Conservation (phyloP, 2,888 invertebrate genomes). For the Antheraea assamensis region DNA sequence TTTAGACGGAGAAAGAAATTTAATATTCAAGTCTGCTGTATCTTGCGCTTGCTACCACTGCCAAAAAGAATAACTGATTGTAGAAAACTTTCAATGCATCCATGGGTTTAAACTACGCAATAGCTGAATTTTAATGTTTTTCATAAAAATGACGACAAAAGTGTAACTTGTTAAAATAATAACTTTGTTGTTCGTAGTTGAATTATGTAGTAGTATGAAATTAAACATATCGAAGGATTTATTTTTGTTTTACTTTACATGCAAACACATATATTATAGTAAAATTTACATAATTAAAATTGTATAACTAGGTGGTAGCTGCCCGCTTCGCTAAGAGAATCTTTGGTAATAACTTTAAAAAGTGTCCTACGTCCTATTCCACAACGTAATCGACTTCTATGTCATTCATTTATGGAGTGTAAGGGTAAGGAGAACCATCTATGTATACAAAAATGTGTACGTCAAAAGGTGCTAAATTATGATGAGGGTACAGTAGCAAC, state of each 20-base stretch:
- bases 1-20: conserved; percentile 88
- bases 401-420: too few relatives aligned
- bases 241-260: conserved; percentile 9
- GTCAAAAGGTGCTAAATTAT: too few relatives aligned
- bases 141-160: conserved; percentile 23
- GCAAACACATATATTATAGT: neutral
- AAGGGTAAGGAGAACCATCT: too few relatives aligned
- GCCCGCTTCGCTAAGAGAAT: too few relatives aligned
- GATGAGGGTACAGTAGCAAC: too few relatives aligned
- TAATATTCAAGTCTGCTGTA: conserved; percentile 92
- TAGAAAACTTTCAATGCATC: neutral
- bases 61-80: conserved; percentile 84
- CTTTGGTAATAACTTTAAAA: too few relatives aligned
- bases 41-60: conserved; percentile 93
- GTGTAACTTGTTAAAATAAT: conserved; percentile 49
- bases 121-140: neutral
- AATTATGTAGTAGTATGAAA: too few relatives aligned
- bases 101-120: neutral
- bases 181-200: conserved; percentile 21
- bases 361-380: too few relatives aligned
- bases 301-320: too few relatives aligned
- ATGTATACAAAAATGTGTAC: too few relatives aligned
- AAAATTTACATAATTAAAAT: too few relatives aligned
- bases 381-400: too few relatives aligned
- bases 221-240: conserved; percentile 45